phyloP scores from a whole-genome alignment of 1,140 invertebrate genomes.

The Adoxophyes honmai region DNA sequence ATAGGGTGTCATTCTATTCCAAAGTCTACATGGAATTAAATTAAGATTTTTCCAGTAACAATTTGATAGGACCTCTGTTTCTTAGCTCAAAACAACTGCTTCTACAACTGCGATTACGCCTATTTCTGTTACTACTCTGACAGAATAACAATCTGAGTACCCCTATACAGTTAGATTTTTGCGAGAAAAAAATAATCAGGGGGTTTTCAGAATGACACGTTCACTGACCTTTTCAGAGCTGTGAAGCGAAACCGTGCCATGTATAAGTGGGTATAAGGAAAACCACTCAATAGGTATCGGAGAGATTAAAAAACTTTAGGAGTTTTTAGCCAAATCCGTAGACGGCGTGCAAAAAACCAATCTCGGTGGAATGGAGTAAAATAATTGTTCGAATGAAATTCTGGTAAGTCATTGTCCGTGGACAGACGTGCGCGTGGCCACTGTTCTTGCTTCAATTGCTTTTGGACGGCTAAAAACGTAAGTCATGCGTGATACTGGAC shows the following conservation, averaged over 20 bases:
- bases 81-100: too few relatives aligned
- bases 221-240: neutral
- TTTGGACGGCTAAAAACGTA: neutral
- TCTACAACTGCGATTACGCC: too few relatives aligned
- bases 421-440: neutral
- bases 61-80: too few relatives aligned
- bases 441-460: neutral
- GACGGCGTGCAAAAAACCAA: slow-evolving; percentile 1
- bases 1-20: neutral
- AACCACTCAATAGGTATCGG: slow-evolving; percentile 1
- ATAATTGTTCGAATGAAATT: slow-evolving; percentile 3
- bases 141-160: too few relatives aligned
- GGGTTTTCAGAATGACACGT: too few relatives aligned
- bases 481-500: neutral
- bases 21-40: too few relatives aligned
- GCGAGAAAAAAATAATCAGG: too few relatives aligned
- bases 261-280: neutral
- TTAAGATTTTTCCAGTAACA: too few relatives aligned
- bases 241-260: neutral
- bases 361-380: neutral
- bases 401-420: slow-evolving; percentile 3
- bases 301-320: neutral
- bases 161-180: too few relatives aligned
- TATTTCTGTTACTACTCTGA: too few relatives aligned
- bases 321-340: slow-evolving; percentile 12